Percentiles rank a stretch among this genome's conserved stretches.
Evolutionary conservation across 2,113 vertebrate genomes (phyloP).

Genomic region (Thomomys bottae): DNA sequence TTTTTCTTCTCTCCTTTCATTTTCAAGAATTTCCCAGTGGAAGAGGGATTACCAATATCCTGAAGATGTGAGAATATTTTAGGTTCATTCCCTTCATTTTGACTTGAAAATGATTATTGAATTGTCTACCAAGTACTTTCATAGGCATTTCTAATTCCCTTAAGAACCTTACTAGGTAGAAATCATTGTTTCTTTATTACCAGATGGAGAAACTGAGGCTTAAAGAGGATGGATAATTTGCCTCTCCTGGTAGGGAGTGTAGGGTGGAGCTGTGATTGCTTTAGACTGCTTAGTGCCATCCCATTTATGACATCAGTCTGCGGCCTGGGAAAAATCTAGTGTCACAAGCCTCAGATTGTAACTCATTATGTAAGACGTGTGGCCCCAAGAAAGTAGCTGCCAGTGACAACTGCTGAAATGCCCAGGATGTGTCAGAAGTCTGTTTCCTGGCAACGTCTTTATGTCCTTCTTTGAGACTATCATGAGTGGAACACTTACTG

Average conservation of each 20-base stretch:
- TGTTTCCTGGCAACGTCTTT: conserved; percentile 49
- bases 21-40: conserved; percentile 18
- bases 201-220: background rate
- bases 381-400: conserved; percentile 57
- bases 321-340: conserved; percentile 69
- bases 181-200: background rate
- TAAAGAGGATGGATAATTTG: background rate
- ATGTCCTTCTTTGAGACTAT: conserved; percentile 13
- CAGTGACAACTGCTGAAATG: background rate
- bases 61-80: conserved; percentile 38
- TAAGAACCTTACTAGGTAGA: background rate
- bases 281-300: conserved; percentile 25
- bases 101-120: conserved; percentile 42
- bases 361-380: conserved; percentile 40
- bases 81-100: conserved; percentile 43
- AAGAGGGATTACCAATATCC: background rate
- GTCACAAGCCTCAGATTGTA: conserved; percentile 47
- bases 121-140: background rate
- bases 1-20: conserved; percentile 19
- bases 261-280: conserved; percentile 47
- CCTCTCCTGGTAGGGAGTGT: background rate
- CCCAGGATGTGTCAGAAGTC: conserved; percentile 15
- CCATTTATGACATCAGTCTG: conserved; percentile 66
- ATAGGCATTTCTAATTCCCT: background rate
- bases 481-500: conserved; percentile 9